phyloP scores from a whole-genome alignment of 2,888 invertebrate species.

The Amphimallon solstitiale region DNA sequence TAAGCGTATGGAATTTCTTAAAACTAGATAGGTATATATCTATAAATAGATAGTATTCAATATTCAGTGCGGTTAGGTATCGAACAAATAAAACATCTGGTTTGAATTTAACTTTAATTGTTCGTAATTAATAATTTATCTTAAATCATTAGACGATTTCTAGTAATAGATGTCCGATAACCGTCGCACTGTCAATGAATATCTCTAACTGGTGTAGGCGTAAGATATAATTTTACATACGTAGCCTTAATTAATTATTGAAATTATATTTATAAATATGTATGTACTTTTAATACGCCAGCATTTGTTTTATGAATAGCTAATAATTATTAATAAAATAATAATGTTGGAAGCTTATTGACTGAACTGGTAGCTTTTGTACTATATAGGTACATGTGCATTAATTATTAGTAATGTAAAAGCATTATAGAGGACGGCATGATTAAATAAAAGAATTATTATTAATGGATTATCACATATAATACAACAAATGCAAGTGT shows the following conservation, averaged over 20 bases:
- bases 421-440: no score
- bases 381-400: no score
- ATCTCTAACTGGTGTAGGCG: not conserved
- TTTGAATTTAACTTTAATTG: not conserved
- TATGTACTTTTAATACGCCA: not conserved
- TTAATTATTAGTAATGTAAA: no score
- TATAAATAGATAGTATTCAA: constrained; percentile 28
- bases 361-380: no score
- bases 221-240: constrained; percentile 1
- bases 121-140: constrained; percentile 17
- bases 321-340: no score
- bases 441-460: no score
- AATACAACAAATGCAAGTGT: no score
- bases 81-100: constrained; percentile 24
- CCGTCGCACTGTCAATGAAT: constrained; percentile 4
- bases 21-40: constrained; percentile 22
- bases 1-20: constrained; percentile 14
- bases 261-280: not conserved
- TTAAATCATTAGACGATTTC: constrained; percentile 20
- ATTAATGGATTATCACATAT: no score
- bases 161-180: constrained; percentile 19
- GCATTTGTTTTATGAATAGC: no score
- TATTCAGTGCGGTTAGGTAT: constrained; percentile 5
- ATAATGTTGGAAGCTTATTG: no score
- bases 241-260: constrained; percentile 3